These are phyloP conservation scores for Bombus waltoni DNA, from an alignment of 1,140 invertebrate species.

Conservation along the genomic window DNA sequence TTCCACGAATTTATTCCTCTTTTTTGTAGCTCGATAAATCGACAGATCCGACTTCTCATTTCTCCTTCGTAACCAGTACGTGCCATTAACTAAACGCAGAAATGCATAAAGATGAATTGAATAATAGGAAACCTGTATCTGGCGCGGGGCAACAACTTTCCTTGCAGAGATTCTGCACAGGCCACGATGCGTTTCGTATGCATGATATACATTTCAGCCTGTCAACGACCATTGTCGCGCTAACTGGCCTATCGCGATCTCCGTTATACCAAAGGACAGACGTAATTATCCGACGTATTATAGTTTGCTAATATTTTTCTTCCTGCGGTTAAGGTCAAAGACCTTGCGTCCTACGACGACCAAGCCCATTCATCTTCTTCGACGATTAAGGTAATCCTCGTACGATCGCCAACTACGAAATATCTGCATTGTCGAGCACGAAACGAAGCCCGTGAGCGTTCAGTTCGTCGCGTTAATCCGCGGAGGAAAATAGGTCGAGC, in stretches of 20 bases:
- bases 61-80: not conserved
- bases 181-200: not conserved
- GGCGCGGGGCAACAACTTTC: not conserved
- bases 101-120: slow-evolving; percentile 9
- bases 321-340: slow-evolving; percentile 17
- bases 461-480: not conserved
- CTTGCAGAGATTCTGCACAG: slow-evolving; percentile 12
- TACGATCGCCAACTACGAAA: not conserved
- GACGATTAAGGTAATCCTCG: not conserved
- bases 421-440: not conserved
- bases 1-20: slow-evolving; percentile 5
- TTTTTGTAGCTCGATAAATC: slow-evolving; percentile 16
- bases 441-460: not conserved
- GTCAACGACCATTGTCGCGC: not conserved
- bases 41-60: not conserved
- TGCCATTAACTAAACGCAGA: not conserved
- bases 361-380: not conserved
- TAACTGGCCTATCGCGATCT: not conserved
- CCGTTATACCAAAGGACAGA: not conserved
- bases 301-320: slow-evolving; percentile 19
- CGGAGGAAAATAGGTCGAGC: not conserved
- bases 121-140: slow-evolving; percentile 12
- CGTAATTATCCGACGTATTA: slow-evolving; percentile 2
- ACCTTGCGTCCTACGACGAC: not conserved
- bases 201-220: not conserved